Base-by-base conservation (phyloP, 2,888 invertebrate species). In the Amiota minor region DNA sequence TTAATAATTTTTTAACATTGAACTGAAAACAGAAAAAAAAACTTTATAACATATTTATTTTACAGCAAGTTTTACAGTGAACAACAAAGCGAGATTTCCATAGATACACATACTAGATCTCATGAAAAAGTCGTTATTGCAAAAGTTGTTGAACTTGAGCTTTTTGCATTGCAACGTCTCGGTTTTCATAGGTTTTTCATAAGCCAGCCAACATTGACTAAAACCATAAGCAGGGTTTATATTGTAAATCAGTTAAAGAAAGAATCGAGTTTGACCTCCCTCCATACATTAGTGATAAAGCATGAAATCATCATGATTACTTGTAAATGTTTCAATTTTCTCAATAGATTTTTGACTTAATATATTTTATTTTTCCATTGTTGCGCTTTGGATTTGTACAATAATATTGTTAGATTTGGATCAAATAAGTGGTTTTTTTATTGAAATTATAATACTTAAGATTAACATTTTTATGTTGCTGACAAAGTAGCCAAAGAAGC, bases 61-160 rank as follows among this genome's bases (percentile, higher is more conserved):
- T 53, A 53, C n/a, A 53, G 35, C 35, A 35, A 35, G 35, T 35
- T 35, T 35, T 35, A 35, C 35, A 35, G 6, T 0, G 35, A 35
- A 35, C 35, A 8, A 35, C 35, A 35, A 35, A 3, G 2, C 2
- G 6, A 8, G 12, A 53, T 12, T 8, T 6, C 4, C 12, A 53
- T 53, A 53, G n/a, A 53, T n/a, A 53, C 53, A 53, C 12, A 53
- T 53, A 11, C 12, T 9, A n/a, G 12, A n/a, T n/a, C 53, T 12
- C 53, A 53, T 53, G n/a, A 53, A 53, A n/a, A 53, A 53, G 20
- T 20, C 6, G 35, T 61, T 20, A 20, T 61, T 61, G 61, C 61
- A 61, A 61, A 61, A 62, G 62, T 62, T 11, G 62, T 45, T 62
- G 62, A 62, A 62, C 62, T 62, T 62, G 62, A 62, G 62, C 23